Percentiles rank a stretch among this genome's conserved stretches.
Conservation (phyloP, 2,113 vertebrate genomes). For the Glaucomys volans region DNA sequence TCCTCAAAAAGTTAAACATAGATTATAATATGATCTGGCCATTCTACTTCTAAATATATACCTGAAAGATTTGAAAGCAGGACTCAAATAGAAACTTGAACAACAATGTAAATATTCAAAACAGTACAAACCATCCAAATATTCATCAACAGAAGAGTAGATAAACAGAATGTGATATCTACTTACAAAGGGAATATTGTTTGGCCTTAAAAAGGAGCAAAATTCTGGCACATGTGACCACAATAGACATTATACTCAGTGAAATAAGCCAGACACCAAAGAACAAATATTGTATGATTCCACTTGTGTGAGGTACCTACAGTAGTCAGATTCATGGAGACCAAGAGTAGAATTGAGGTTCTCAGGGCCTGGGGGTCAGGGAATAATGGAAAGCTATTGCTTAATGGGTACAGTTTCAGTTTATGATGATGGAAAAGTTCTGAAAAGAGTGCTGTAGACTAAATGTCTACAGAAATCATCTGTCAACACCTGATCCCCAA, state of each 20-base stretch:
- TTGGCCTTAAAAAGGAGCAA: not conserved
- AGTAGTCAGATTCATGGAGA: not conserved
- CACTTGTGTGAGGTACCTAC: not conserved
- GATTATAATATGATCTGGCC: not conserved
- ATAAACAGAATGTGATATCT: not conserved
- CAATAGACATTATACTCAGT: not conserved
- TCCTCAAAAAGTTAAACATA: not conserved
- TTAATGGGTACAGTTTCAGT: not conserved
- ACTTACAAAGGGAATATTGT: not conserved
- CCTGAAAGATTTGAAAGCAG: not conserved
- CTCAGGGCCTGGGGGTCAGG: too few relatives aligned
- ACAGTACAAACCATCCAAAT: not conserved
- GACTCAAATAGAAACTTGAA: not conserved
- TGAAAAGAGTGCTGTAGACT: not conserved
- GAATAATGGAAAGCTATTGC: not conserved
- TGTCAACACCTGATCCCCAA: not conserved
- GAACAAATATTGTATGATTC: not conserved
- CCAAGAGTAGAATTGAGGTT: not conserved
- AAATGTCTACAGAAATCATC: not conserved
- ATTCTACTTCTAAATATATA: not conserved
- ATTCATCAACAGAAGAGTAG: not conserved
- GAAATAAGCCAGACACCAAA: slow-evolving; percentile 18
- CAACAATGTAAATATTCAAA: not conserved
- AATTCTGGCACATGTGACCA: not conserved
- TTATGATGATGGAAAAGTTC: not conserved